Evolutionary conservation across 2,797 vertebrate genomes (phyloP).

Genomic region (Malurus leucopterus): DNA sequence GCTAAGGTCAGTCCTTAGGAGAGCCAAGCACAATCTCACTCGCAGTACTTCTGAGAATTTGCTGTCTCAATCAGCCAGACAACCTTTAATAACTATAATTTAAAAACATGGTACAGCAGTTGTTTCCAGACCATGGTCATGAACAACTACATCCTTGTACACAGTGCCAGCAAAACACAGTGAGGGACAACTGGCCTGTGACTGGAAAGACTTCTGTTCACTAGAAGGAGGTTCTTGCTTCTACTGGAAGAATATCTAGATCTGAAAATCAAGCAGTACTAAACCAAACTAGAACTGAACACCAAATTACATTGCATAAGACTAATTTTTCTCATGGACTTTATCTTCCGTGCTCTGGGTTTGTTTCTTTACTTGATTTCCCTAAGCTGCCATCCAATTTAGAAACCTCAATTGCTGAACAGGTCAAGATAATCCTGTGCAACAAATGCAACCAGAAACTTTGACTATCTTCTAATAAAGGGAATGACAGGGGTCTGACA

Average conservation of each 20-base stretch:
- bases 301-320: neutral
- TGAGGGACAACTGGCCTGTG: neutral
- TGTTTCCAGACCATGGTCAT: neutral
- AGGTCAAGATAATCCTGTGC: neutral
- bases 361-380: neutral
- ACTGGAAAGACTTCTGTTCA: neutral
- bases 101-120: neutral
- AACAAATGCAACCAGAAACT: neutral
- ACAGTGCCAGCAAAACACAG: neutral
- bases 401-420: neutral
- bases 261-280: neutral
- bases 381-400: neutral
- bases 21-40: neutral
- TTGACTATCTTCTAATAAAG: neutral
- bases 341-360: neutral
- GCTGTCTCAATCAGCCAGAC: neutral
- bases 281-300: neutral
- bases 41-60: neutral
- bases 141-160: neutral
- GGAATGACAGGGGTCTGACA: neutral
- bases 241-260: neutral
- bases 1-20: neutral
- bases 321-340: neutral
- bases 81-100: neutral
- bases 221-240: neutral